Conservation (phyloP, 2,797 vertebrate genomes). For the Myotis pilosus region DNA sequence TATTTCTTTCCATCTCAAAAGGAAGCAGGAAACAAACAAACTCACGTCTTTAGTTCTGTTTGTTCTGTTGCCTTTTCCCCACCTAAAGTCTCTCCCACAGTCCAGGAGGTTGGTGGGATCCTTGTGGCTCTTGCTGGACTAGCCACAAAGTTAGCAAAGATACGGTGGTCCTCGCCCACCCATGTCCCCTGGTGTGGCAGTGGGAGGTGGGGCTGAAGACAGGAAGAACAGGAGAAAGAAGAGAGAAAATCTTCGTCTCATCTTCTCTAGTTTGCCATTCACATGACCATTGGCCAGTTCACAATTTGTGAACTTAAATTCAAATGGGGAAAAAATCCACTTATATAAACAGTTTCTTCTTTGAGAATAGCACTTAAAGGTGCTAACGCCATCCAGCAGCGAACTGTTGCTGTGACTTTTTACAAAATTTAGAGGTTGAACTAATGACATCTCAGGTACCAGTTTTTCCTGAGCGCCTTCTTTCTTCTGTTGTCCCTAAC, state of each 20-base stretch:
- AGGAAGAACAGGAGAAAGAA: not conserved
- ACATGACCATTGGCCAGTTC: not conserved
- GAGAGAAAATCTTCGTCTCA: not conserved
- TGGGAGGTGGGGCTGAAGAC: not conserved
- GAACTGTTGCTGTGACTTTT: not conserved
- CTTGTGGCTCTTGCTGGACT: rapidly evolving
- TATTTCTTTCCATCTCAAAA: not conserved
- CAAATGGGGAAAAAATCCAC: not conserved
- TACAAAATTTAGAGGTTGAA: not conserved
- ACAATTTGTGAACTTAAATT: not conserved
- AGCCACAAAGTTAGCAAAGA: not conserved
- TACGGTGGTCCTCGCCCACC: rapidly evolving
- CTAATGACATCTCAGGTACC: not conserved
- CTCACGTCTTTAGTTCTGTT: not conserved
- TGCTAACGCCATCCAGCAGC: too few species aligned
- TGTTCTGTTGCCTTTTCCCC: not conserved
- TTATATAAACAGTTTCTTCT: not conserved
- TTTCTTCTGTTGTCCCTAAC: not conserved
- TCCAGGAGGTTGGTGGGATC: not conserved
- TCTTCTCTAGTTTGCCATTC: not conserved
- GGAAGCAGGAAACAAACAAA: not conserved
- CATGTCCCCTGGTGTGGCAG: not conserved
- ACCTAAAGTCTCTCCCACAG: not conserved
- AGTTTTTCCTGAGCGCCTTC: not conserved
- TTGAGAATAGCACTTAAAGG: not conserved